Evolutionary conservation across 2,888 invertebrate species (phyloP), one percentile per base, ranked within the genome.

Genomic region (Euclidia mi): DNA sequence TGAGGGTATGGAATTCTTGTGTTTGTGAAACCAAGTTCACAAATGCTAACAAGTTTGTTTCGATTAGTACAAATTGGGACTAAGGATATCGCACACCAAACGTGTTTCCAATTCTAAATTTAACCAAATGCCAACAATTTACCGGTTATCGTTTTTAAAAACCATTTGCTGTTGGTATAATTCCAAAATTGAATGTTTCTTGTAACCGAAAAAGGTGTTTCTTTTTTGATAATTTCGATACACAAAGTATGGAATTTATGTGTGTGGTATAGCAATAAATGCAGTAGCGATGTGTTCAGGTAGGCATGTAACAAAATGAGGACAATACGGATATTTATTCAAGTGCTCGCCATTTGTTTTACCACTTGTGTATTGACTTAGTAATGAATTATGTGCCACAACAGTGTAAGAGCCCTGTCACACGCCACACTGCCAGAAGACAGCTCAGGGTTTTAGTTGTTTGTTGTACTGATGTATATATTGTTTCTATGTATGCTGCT

Each of bases 261-360:
- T 25, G 6, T 25, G 20, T 20, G 4, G 4, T 46, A 38, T 20
- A 14, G 20, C 45, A 46, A 40, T 51, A 52, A 64, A 59, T 71
- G 67, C 74, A 74, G 45, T 56, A 47, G 29, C 15, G 4, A 49
- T 49, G 45, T 44, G 32, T 46, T 45, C 40, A 57, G 37, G 28
- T 43, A 55, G 53, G 42, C 53, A 52, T 60, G 60, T 66, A 75
- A 57, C 40, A 52, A 74, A 87, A 80, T 78, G 84, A 79, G 84
- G 75, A 87, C 87, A 82, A 79, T 84, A 83, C 83, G 85, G 87
- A 89, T 89, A 82, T 90, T 85, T 84, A 71, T 59, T 70, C 89
- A 90, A 88, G 71, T 89, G 89, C 38, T 69, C 52, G 52, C 53
- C 76, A 79, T 84, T 82, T 82, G 74, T 80, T 77, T 67, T 76